phyloP scores from a whole-genome alignment of 1,140 invertebrate genomes.

The Zelostemma sp. region DNA sequence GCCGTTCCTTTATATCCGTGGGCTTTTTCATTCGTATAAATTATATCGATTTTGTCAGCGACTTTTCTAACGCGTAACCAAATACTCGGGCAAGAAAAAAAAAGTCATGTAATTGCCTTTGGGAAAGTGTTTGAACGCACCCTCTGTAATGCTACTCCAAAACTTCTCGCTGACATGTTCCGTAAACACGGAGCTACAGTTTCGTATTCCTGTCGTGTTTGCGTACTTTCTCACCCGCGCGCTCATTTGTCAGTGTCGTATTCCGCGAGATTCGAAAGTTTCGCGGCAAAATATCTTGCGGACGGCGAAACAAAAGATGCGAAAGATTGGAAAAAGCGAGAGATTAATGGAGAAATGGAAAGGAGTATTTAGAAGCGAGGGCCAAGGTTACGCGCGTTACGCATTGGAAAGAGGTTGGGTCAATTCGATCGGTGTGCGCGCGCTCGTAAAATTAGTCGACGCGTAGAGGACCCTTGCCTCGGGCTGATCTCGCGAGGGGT shows the following conservation, averaged over 20 bases:
- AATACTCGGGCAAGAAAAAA: neutral
- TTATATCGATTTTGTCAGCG: neutral
- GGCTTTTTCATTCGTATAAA: neutral
- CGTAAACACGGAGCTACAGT: constrained; percentile 35
- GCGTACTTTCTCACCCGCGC: constrained; percentile 22
- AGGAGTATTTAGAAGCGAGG: constrained; percentile 34
- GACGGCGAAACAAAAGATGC: no score
- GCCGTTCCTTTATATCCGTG: neutral
- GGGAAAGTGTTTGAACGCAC: neutral
- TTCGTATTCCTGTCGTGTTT: constrained; percentile 46
- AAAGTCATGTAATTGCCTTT: neutral
- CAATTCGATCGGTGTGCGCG: constrained; percentile 50
- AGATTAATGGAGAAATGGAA: constrained; percentile 32
- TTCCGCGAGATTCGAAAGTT: neutral
- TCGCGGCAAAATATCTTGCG: neutral
- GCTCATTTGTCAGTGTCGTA: constrained; percentile 33
- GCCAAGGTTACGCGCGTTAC: constrained; percentile 27
- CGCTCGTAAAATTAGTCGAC: constrained; percentile 49
- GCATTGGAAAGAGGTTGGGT: constrained; percentile 41
- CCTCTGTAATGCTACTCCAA: constrained; percentile 7
- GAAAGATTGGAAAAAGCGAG: no score
- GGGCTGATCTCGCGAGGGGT: constrained; percentile 45
- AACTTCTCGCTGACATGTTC: constrained; percentile 49
- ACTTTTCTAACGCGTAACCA: neutral
- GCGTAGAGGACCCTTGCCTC: constrained; percentile 42